phyloP scores from a whole-genome alignment of 2,797 vertebrate species.

The Cynopterus sphinx region DNA sequence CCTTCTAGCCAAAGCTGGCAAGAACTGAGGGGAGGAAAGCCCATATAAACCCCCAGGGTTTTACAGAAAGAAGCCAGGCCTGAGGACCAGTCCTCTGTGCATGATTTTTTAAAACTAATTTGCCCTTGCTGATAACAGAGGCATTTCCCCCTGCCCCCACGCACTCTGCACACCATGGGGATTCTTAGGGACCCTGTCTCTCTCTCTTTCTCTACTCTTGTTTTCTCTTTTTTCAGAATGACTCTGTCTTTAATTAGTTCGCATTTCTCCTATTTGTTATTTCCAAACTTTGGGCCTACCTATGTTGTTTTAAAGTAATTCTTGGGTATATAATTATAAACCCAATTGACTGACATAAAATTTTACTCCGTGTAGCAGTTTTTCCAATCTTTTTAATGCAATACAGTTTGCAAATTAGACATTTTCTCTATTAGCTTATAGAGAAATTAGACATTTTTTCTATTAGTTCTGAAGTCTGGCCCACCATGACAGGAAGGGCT shows the following conservation, averaged over 20 bases:
- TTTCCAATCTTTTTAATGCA: neutral
- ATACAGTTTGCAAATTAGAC: neutral
- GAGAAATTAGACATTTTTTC: neutral
- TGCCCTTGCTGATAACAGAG: neutral
- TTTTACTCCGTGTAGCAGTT: neutral
- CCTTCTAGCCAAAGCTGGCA: neutral
- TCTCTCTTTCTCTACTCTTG: neutral
- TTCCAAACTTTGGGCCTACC: neutral
- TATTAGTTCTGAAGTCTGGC: constrained; percentile 13
- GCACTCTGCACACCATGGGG: no score
- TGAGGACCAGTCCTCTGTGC: neutral
- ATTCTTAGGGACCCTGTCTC: neutral
- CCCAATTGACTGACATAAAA: neutral
- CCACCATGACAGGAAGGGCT: neutral
- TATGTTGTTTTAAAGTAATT: neutral
- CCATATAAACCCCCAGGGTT: neutral
- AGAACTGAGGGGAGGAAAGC: neutral
- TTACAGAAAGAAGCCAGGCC: neutral
- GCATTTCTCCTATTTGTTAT: neutral
- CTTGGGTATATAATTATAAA: neutral
- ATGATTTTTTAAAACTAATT: neutral
- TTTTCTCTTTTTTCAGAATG: neutral
- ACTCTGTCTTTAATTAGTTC: neutral
- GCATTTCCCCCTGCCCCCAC: accelerated
- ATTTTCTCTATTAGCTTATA: neutral